Conservation (phyloP, 2,113 vertebrate species). For the Neomonachus schauinslandi region DNA sequence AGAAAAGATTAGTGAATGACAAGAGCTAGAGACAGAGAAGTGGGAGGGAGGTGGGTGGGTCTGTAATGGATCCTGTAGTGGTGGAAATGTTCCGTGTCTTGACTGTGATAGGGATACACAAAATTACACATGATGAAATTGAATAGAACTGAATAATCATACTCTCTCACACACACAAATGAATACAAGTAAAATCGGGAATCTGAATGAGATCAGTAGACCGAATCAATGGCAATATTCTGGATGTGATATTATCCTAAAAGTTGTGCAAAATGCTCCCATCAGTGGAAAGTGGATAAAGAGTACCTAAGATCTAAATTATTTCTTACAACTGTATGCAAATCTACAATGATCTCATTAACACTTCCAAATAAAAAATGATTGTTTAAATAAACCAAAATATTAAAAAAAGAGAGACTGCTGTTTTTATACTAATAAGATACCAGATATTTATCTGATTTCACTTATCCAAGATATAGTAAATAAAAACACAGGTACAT, state of each 20-base stretch:
- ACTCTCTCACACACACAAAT: neutral
- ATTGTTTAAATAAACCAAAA: conserved; percentile 17
- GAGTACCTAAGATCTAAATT: neutral
- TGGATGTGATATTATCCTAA: neutral
- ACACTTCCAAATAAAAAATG: neutral
- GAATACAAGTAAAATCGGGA: neutral
- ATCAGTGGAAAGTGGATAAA: neutral
- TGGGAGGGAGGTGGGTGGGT: neutral
- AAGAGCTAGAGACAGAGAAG: neutral
- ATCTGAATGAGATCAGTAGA: neutral
- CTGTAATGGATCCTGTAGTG: neutral
- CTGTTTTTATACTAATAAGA: neutral
- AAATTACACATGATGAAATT: neutral
- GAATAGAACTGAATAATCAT: neutral
- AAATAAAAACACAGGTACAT: neutral
- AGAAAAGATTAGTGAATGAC: neutral
- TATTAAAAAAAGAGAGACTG: neutral
- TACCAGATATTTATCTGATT: neutral
- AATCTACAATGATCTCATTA: neutral
- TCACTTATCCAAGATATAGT: neutral
- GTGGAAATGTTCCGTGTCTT: neutral
- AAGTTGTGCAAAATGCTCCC: neutral
- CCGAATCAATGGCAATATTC: neutral
- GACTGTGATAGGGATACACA: neutral
- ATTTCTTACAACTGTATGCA: neutral